phyloP scores from a whole-genome alignment of 2,113 vertebrate species.

The Carlito syrichta region DNA sequence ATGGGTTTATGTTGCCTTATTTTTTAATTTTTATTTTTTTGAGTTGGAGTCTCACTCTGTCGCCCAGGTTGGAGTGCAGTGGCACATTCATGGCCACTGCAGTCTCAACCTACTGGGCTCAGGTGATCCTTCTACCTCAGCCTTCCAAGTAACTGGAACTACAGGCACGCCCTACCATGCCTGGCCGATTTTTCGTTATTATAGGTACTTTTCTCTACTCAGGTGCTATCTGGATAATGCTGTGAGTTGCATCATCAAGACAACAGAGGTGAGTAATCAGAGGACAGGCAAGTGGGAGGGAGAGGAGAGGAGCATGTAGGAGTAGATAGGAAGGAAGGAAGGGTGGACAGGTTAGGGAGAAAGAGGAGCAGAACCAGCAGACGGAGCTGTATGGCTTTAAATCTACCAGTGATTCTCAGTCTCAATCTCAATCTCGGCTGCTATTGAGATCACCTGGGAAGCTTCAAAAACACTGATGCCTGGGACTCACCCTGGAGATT shows the following conservation, averaged over 20 bases:
- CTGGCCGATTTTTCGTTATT: too few relatives aligned
- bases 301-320: background rate
- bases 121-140: too few relatives aligned
- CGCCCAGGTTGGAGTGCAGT: too few relatives aligned
- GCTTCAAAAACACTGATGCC: background rate
- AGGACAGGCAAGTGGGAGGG: background rate
- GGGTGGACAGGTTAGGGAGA: background rate
- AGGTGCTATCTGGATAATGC: background rate
- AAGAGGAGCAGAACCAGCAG: background rate
- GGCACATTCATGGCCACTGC: too few relatives aligned
- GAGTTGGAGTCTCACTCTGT: too few relatives aligned
- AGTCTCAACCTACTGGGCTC: too few relatives aligned
- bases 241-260: background rate
- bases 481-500: background rate
- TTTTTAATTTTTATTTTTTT: too few relatives aligned
- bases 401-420: slow-evolving; percentile 22
- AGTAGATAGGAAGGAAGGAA: background rate
- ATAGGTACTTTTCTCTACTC: background rate
- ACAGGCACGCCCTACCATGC: too few relatives aligned
- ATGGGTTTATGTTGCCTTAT: background rate
- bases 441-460: background rate
- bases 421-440: background rate
- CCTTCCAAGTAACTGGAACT: too few relatives aligned
- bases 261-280: background rate
- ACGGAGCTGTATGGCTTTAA: background rate